phyloP scores from a whole-genome alignment of 2,888 invertebrate genomes.

The Melipona beecheii region DNA sequence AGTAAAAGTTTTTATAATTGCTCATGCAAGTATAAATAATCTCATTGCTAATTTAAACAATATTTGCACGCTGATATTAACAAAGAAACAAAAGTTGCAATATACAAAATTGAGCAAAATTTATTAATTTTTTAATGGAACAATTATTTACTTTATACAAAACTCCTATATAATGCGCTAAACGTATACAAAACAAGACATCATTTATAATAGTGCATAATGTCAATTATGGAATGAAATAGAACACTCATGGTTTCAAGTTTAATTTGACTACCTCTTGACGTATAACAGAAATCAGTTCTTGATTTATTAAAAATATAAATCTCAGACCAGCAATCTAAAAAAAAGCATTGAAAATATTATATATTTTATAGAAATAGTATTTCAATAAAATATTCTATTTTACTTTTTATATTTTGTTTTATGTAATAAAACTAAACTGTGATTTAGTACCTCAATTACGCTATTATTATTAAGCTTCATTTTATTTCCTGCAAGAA shows the following conservation, averaged over 20 bases:
- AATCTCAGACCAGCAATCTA: slow-evolving; percentile 96
- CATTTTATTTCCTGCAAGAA: slow-evolving; percentile 94
- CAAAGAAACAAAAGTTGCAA: slow-evolving; percentile 11
- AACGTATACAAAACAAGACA: slow-evolving; percentile 26
- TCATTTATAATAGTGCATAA: slow-evolving; percentile 19
- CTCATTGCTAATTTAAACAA: no score
- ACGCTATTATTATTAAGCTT: slow-evolving; percentile 97
- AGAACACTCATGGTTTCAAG: slow-evolving; percentile 81
- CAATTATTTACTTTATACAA: slow-evolving; percentile 41
- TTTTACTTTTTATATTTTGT: background rate
- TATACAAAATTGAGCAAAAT: slow-evolving; percentile 55
- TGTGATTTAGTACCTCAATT: slow-evolving; percentile 89
- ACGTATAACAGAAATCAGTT: slow-evolving; percentile 94
- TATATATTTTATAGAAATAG: background rate
- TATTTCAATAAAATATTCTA: background rate
- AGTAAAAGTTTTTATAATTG: no score
- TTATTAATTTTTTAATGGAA: slow-evolving; percentile 46
- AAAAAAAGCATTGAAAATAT: slow-evolving; percentile 67
- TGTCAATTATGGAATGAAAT: slow-evolving; percentile 38
- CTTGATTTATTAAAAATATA: slow-evolving; percentile 96
- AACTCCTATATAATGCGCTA: slow-evolving; percentile 31
- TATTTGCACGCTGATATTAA: background rate
- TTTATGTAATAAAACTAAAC: background rate
- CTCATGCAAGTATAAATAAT: no score
- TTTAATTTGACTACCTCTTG: slow-evolving; percentile 94